phyloP scores from a whole-genome alignment of 2,113 vertebrate genomes.

The mouse (Mus musculus) region DNA sequence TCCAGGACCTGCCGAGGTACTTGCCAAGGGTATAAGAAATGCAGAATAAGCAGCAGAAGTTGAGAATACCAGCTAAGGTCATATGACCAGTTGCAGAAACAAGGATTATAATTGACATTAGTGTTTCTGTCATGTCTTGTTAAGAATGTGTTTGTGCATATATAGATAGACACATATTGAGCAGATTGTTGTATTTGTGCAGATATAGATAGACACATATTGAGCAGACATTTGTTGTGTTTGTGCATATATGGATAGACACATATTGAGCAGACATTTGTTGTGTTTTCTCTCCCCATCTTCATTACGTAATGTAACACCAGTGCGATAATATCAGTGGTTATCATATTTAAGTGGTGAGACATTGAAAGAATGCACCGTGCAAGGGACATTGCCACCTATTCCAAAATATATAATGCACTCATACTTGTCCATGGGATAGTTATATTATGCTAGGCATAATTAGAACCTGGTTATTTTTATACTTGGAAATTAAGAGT shows the following conservation, averaged over 20 bases:
- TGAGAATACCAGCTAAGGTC: not conserved
- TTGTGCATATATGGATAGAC: not conserved
- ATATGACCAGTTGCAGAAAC: not conserved
- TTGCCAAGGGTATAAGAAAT: not conserved
- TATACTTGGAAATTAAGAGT: not conserved
- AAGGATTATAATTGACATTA: not conserved
- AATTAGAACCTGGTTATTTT: not conserved
- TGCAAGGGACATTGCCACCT: not conserved
- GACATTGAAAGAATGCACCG: not conserved
- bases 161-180: not conserved
- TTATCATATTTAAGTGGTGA: not conserved
- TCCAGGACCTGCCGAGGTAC: not conserved
- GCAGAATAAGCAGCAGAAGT: not conserved
- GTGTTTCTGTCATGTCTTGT: not conserved
- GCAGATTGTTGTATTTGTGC: not conserved
- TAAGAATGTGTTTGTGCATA: not conserved
- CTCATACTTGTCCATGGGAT: not conserved
- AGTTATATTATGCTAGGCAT: not conserved
- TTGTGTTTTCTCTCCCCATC: not conserved
- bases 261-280: not conserved
- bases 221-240: not conserved
- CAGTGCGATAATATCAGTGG: not conserved
- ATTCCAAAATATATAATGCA: not conserved
- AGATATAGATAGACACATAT: no score
- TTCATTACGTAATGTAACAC: not conserved